phyloP scores from a whole-genome alignment of 2,888 invertebrate species.

The Amitus sp. region DNA sequence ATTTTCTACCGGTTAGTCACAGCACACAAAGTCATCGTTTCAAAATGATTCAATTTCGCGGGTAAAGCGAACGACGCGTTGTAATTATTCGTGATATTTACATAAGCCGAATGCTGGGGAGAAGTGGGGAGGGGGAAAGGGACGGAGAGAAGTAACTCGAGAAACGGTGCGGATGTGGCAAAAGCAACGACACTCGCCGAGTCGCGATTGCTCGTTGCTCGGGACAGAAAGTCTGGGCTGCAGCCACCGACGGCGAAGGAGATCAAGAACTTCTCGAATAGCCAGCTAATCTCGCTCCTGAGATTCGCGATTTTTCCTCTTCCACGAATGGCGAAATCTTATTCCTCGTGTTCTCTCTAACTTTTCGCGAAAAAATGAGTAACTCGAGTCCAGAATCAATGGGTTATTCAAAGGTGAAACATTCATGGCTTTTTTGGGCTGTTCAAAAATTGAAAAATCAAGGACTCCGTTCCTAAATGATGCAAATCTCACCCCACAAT shows the following conservation, averaged over 20 bases:
- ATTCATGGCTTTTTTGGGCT: no score
- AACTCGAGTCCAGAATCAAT: no score
- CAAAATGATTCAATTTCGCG: conserved; percentile 4
- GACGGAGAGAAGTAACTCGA: conserved; percentile 52
- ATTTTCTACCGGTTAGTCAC: no score
- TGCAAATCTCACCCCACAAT: no score
- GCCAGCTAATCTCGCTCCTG: conserved; percentile 15
- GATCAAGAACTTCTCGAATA: conserved; percentile 15
- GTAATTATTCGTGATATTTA: conserved; percentile 47
- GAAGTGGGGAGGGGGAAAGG: no score
- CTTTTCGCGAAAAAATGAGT: conserved; percentile 10
- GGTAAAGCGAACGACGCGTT: conserved; percentile 1
- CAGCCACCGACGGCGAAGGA: conserved; percentile 10
- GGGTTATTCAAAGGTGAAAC: not conserved
- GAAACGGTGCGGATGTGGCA: conserved; percentile 44
- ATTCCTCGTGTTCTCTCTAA: conserved; percentile 12
- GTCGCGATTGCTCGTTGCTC: conserved; percentile 11
- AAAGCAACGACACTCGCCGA: not conserved
- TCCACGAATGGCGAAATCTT: conserved; percentile 12
- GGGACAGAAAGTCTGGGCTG: conserved; percentile 26
- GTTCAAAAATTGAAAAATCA: no score
- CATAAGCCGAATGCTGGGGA: conserved; percentile 52
- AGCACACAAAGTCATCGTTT: no score
- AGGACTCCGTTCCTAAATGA: no score
- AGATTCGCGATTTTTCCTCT: conserved; percentile 12